Percentiles rank a stretch among this genome's conserved stretches.
Conservation (phyloP, 2,797 vertebrate genomes). For the Phoeniculus purpureus region DNA sequence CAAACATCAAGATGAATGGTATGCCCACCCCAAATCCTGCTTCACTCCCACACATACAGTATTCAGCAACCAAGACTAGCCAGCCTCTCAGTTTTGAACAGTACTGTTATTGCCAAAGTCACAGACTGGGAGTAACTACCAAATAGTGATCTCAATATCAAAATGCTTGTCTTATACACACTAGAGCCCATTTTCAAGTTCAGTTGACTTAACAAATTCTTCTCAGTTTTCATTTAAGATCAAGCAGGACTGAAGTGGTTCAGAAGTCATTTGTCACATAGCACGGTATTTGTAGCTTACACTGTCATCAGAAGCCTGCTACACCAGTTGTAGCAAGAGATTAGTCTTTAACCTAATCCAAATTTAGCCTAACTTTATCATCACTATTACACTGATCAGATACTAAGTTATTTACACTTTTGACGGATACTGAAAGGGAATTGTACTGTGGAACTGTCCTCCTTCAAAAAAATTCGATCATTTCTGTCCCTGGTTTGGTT, state of each 20-base stretch:
- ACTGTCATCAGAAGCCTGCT: conserved; percentile 5
- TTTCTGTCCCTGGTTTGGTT: not conserved
- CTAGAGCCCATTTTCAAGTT: not conserved
- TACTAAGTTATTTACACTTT: not conserved
- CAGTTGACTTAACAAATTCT: not conserved
- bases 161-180: not conserved
- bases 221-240: not conserved
- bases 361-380: conserved; percentile 1
- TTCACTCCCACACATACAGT: not conserved
- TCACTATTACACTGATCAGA: not conserved
- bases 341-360: not conserved
- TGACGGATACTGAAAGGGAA: not conserved
- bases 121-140: not conserved
- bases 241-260: not conserved
- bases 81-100: not conserved
- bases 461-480: not conserved
- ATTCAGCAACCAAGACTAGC: not conserved
- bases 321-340: not conserved
- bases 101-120: not conserved
- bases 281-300: not conserved
- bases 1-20: not conserved
- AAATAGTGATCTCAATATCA: not conserved
- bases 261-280: not conserved
- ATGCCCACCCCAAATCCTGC: not conserved
- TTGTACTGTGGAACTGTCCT: not conserved